Evolutionary conservation across 2,113 vertebrate species (phyloP).

Genomic region (Megaceryle maxima): DNA sequence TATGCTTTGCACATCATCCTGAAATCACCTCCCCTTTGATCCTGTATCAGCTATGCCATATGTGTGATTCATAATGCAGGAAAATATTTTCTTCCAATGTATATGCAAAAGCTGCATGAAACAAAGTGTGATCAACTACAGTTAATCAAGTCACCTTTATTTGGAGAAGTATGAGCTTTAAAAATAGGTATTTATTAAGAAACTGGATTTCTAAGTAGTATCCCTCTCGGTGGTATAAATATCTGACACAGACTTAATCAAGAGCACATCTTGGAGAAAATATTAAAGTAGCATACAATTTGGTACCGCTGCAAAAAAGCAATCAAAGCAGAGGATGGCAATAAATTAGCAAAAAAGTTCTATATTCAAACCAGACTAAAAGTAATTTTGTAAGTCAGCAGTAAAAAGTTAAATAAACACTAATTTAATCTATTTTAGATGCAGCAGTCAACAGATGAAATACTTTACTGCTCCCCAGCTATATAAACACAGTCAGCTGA

Average conservation of each 20-base stretch:
- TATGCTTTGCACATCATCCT: not conserved
- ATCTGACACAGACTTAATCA: constrained; percentile 46
- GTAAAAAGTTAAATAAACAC: constrained; percentile 64
- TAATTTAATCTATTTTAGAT: constrained; percentile 54
- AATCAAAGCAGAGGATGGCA: constrained; percentile 61
- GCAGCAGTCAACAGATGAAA: constrained; percentile 38
- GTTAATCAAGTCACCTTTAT: not conserved
- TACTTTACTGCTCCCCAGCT: constrained; percentile 20
- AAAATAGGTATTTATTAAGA: constrained; percentile 37
- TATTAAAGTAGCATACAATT: constrained; percentile 60
- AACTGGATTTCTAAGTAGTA: constrained; percentile 29
- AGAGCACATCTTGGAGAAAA: constrained; percentile 32
- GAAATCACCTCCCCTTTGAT: not conserved
- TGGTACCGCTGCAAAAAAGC: constrained; percentile 57
- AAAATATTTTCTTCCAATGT: not conserved
- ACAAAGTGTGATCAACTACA: not conserved
- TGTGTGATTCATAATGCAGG: not conserved
- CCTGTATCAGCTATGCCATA: not conserved
- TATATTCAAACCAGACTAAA: constrained; percentile 63
- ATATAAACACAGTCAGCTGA: not conserved
- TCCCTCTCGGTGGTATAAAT: constrained; percentile 29
- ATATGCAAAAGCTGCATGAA: not conserved
- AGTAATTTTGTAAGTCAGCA: constrained; percentile 63
- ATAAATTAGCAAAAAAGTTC: constrained; percentile 69
- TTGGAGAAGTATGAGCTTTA: not conserved